Evolutionary conservation across 2,888 invertebrate genomes (phyloP), one percentile per base, ranked within the genome.

Genomic region (Mesopsocus fuscifrons): DNA sequence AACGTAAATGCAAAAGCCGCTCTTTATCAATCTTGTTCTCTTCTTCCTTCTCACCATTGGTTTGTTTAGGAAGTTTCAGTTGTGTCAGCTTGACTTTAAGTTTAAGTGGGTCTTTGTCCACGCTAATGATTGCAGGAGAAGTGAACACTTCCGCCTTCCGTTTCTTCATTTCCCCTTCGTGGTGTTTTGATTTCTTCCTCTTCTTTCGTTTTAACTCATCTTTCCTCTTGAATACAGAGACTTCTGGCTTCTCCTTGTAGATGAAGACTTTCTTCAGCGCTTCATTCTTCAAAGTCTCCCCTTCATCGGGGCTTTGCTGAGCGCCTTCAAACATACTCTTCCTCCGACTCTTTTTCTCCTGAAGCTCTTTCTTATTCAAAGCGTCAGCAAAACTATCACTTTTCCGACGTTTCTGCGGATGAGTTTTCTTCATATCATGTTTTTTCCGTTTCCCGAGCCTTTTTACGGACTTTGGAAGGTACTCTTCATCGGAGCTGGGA

Each of bases 161-260:
- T 20, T 11, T 38, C 38, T 38, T 38, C 5, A 20, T 18, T 17
- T 38, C 38, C 6, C 38, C 20, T 38, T 38, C 38, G 20, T 38
- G 38, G 21, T 38, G 38, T 20, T 38, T 38, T 20, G 38, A 38
- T 11, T 38, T 38, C 20, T 38, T 38, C 20, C 38, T 17, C 11
- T 38, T 38, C 20, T 38, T 38, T 20, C 20, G 15, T 18, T 21
- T 38, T 6, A 16, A 17, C 21, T 38, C 38, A 5, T 20, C 38
- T n/a, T 38, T 11, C 18, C 11, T 38, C 38, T 11, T 38, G 13
- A 30, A 9, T 11, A 30, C 30, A n/a, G n/a, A n/a, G 9, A 30
- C 30, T 30, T 38, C 38, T 13, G 38, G 38, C 21, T 38, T 38
- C 6, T 38, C 38, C 18, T 38, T 38, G 18, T n/a, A 20, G 4